Evolutionary conservation across 2,797 vertebrate genomes (phyloP).

Genomic region (Propithecus perrieri): DNA sequence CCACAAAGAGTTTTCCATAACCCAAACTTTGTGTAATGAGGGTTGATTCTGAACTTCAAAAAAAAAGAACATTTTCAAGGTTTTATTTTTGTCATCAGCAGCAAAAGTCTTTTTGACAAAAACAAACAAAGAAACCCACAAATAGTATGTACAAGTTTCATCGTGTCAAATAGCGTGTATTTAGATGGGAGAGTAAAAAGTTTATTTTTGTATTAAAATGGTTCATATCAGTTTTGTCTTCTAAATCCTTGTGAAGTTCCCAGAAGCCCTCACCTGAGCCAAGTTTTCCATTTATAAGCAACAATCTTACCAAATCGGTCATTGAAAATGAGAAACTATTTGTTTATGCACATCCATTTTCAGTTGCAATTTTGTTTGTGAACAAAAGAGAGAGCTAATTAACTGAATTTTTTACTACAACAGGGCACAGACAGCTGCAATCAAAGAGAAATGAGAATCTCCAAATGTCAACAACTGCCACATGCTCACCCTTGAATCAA

Average conservation of each 20-base stretch:
- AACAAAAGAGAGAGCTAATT: constrained; percentile 53
- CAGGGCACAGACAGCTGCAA: not conserved
- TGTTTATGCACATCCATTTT: constrained; percentile 50
- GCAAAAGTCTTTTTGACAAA: constrained; percentile 12
- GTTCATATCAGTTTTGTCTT: not conserved
- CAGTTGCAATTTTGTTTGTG: constrained; percentile 8
- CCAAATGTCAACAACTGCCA: not conserved
- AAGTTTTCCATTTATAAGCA: constrained; percentile 17
- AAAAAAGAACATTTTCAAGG: not conserved
- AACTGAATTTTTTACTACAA: constrained; percentile 24
- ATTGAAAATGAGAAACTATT: constrained; percentile 20
- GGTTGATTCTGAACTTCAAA: not conserved
- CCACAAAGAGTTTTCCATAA: not conserved
- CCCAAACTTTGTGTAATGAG: not conserved
- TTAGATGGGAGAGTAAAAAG: not conserved
- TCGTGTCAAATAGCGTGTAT: not conserved
- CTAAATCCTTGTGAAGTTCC: not conserved
- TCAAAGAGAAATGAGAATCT: not conserved
- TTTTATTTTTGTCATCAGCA: not conserved
- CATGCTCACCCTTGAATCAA: not conserved
- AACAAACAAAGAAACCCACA: not conserved
- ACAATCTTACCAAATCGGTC: not conserved
- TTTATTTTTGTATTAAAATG: constrained; percentile 15
- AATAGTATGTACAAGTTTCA: not conserved
- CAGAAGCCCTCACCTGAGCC: constrained; percentile 1